Evolutionary conservation across 2,797 vertebrate species (phyloP).

Genomic region (Carcharodon carcharias): DNA sequence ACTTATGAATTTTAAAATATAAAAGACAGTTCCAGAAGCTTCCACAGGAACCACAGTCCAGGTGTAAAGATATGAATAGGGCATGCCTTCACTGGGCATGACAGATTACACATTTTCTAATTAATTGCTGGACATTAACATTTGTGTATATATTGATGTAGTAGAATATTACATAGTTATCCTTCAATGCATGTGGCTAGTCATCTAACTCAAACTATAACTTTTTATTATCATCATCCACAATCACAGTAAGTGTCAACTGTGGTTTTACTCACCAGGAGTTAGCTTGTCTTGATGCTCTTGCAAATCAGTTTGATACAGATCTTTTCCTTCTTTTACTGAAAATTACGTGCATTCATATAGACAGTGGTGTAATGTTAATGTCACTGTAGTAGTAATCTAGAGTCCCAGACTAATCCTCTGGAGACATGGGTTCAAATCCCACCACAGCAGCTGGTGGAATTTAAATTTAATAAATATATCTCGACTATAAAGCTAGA

Average conservation of each 20-base stretch:
- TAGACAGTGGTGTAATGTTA: background rate
- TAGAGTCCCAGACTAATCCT: too few species aligned
- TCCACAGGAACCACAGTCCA: too few species aligned
- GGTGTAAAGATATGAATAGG: too few species aligned
- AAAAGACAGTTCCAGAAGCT: too few species aligned
- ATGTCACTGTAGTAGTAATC: too few species aligned
- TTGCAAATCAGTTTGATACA: background rate
- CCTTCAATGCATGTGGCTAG: background rate
- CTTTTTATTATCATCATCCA: background rate
- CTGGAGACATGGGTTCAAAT: too few species aligned
- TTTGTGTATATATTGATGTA: too few species aligned
- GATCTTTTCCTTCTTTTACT: background rate
- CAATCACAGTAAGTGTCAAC: background rate
- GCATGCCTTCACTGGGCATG: too few species aligned
- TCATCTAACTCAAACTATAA: background rate
- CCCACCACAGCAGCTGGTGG: too few species aligned
- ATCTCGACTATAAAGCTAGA: too few species aligned
- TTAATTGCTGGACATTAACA: background rate
- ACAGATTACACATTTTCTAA: background rate
- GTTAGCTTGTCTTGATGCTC: background rate
- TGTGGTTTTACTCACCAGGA: background rate
- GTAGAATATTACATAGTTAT: background rate
- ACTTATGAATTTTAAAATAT: too few species aligned
- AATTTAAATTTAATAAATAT: too few species aligned
- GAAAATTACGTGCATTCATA: background rate